Evolutionary conservation across 2,113 vertebrate species (phyloP).

Genomic region (Festucalex cinctus): DNA sequence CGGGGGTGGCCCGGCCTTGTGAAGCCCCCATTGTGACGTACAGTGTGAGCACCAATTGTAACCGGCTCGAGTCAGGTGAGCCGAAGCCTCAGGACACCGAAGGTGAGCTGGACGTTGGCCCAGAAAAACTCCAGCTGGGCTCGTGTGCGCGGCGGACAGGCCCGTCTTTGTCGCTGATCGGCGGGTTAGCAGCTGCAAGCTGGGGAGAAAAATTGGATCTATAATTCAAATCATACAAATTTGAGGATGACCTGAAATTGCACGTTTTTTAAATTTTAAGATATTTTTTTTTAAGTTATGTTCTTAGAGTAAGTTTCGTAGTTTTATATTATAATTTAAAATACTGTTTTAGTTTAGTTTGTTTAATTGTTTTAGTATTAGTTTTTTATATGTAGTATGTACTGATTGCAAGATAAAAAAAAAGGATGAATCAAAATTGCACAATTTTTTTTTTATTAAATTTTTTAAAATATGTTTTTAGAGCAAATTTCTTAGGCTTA

Average conservation of each 20-base stretch:
- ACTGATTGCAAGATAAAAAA: too few relatives aligned
- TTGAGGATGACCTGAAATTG: background rate
- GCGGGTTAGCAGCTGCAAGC: constrained; percentile 52
- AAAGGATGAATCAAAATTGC: too few relatives aligned
- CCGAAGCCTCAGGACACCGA: constrained; percentile 47
- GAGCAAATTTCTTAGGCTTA: too few relatives aligned
- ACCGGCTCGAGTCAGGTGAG: constrained; percentile 34
- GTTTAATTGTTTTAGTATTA: too few relatives aligned
- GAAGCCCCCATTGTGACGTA: constrained; percentile 50
- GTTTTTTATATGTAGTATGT: too few relatives aligned
- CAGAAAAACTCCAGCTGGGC: constrained; percentile 63
- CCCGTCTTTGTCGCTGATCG: constrained; percentile 56
- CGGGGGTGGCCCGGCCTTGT: constrained; percentile 44
- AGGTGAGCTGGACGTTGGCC: constrained; percentile 61
- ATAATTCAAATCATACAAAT: background rate
- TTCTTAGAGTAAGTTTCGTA: too few relatives aligned
- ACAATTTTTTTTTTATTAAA: too few relatives aligned
- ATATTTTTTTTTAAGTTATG: too few relatives aligned
- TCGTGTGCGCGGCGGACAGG: constrained; percentile 51
- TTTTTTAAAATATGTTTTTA: too few relatives aligned
- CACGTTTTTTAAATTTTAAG: too few relatives aligned
- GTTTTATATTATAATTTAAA: too few relatives aligned
- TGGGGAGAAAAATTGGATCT: constrained; percentile 28
- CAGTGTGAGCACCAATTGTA: constrained; percentile 57
- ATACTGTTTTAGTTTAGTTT: too few relatives aligned